Conservation (phyloP, 1,140 invertebrate genomes). For the Drosophila sturtevanti region DNA sequence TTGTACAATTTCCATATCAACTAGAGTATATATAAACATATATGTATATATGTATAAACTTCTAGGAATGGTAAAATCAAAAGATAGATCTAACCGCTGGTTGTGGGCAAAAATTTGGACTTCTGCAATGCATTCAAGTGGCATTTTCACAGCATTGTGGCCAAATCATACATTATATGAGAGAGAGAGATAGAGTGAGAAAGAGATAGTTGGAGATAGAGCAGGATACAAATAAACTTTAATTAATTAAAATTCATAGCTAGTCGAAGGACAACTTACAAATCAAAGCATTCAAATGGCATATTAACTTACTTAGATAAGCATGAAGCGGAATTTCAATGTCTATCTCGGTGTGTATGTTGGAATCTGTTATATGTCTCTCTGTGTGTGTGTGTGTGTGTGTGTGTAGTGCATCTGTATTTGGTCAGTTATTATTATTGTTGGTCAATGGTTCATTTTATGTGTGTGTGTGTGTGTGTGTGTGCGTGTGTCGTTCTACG, state of each 20-base stretch:
- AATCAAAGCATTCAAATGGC: constrained; percentile 74
- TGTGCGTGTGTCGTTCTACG: constrained; percentile 20
- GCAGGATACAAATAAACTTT: constrained; percentile 58
- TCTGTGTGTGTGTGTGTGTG: constrained; percentile 9
- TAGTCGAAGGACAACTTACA: constrained; percentile 20
- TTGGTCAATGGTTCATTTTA: constrained; percentile 38
- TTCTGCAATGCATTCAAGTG: neutral
- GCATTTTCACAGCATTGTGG: neutral
- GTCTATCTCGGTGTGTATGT: neutral
- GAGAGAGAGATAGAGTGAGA: neutral
- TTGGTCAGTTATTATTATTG: constrained; percentile 56
- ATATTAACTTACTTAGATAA: constrained; percentile 77
- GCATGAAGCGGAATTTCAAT: constrained; percentile 35
- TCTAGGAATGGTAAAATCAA: neutral
- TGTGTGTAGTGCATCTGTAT: neutral
- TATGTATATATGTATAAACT: neutral
- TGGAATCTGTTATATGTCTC: too few relatives aligned
- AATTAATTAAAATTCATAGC: constrained; percentile 79
- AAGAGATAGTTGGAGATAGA: neutral
- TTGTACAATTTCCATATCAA: too few relatives aligned
- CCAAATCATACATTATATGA: neutral
- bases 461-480: constrained; percentile 6
- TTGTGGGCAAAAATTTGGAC: neutral
- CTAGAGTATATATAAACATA: neutral
- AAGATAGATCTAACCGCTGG: neutral